phyloP scores from a whole-genome alignment of 2,113 vertebrate species.

The Carollia perspicillata region DNA sequence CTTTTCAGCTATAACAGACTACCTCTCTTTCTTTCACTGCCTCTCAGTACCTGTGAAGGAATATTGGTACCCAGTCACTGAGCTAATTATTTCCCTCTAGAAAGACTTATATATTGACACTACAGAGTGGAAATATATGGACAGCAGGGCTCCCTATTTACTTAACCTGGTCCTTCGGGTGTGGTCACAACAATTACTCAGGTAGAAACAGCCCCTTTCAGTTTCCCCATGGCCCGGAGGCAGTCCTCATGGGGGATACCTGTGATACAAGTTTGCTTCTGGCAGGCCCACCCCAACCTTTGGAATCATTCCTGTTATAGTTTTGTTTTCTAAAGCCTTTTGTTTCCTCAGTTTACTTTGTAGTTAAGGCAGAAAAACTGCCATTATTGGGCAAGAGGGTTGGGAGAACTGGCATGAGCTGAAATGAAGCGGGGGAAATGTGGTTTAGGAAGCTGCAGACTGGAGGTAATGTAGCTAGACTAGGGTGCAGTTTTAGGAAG shows the following conservation, averaged over 20 bases:
- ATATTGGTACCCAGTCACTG: not conserved
- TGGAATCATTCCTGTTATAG: not conserved
- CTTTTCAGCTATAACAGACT: not conserved
- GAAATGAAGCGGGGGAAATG: not conserved
- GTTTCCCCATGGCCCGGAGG: rapidly evolving
- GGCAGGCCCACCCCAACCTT: not conserved
- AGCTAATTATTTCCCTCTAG: not conserved
- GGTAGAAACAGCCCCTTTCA: not conserved
- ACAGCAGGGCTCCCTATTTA: not conserved
- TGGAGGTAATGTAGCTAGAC: rapidly evolving
- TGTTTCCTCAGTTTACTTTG: not conserved
- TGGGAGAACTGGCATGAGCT: not conserved
- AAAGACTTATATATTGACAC: not conserved
- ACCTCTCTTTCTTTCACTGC: not conserved
- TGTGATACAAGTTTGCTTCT: not conserved
- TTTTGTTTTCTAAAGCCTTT: conserved; percentile 3
- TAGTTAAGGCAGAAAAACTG: not conserved
- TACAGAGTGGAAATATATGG: not conserved
- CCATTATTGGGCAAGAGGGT: not conserved
- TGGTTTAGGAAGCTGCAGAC: not conserved
- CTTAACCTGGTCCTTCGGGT: not conserved
- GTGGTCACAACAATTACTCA: not conserved
- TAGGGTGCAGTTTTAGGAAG: not conserved
- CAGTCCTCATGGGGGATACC: not conserved
- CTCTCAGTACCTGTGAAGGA: not conserved